A percentile compares a stretch with the other conserved stretches of the same genome.
Evolutionary conservation across 2,888 invertebrate species (phyloP).

Genomic region (Drosophila multiciliata): DNA sequence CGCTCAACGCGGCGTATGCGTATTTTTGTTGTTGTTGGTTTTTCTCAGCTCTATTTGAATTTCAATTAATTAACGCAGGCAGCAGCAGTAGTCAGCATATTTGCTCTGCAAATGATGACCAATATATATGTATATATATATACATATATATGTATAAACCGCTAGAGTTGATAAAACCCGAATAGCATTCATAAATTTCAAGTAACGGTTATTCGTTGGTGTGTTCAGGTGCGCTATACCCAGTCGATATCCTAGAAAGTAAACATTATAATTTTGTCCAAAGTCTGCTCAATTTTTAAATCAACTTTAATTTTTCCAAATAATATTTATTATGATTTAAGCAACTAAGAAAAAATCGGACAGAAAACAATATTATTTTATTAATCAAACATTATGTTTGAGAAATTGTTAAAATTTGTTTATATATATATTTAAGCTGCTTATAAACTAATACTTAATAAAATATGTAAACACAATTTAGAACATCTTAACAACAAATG

Average conservation of each 20-base stretch:
- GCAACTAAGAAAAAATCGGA: too few relatives aligned
- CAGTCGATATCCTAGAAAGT: constrained; percentile 16
- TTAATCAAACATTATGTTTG: too few relatives aligned
- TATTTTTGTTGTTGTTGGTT: constrained; percentile 21
- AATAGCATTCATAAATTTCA: constrained; percentile 9
- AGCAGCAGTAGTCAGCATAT: constrained; percentile 21
- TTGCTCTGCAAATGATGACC: constrained; percentile 46
- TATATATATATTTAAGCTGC: too few relatives aligned
- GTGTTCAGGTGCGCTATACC: not conserved
- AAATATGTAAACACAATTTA: too few relatives aligned
- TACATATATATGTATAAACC: not conserved
- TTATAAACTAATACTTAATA: too few relatives aligned
- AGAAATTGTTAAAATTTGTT: too few relatives aligned
- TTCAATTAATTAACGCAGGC: constrained; percentile 62
- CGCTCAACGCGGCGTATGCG: constrained; percentile 61
- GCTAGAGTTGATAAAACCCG: constrained; percentile 36
- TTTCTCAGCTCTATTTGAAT: constrained; percentile 10
- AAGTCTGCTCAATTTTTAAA: too few relatives aligned
- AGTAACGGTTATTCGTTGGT: not conserved
- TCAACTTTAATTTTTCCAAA: too few relatives aligned
- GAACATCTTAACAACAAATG: too few relatives aligned
- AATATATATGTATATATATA: not conserved
- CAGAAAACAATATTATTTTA: too few relatives aligned
- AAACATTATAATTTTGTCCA: too few relatives aligned
- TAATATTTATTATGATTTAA: not conserved